Conservation (phyloP, 2,888 invertebrate species). For the Dascillus cervinus region DNA sequence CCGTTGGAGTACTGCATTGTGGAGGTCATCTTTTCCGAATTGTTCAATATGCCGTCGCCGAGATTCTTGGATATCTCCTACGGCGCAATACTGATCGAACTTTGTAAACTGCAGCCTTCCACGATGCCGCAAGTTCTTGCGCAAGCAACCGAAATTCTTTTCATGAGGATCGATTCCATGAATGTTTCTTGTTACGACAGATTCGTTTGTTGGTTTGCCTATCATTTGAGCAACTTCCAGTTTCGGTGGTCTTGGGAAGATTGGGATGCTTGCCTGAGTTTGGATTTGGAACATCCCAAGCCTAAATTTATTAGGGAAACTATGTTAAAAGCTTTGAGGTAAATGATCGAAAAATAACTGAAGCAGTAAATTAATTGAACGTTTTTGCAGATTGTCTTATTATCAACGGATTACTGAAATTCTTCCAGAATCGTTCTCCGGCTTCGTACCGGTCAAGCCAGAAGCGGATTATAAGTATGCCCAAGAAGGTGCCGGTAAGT, state of each 20-base stretch:
- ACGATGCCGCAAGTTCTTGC: slow-evolving; percentile 97
- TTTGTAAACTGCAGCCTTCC: slow-evolving; percentile 93
- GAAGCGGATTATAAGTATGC: slow-evolving; percentile 87
- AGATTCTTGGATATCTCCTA: slow-evolving; percentile 88
- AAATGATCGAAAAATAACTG: slow-evolving; percentile 17
- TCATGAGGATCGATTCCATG: slow-evolving; percentile 94
- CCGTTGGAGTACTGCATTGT: slow-evolving; percentile 97
- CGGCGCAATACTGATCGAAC: slow-evolving; percentile 89
- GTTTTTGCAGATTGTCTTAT: slow-evolving; percentile 70
- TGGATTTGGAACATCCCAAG: slow-evolving; percentile 84
- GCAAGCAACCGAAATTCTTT: slow-evolving; percentile 95
- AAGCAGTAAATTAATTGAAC: not conserved
- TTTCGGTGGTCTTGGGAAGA: slow-evolving; percentile 99
- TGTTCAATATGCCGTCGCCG: slow-evolving; percentile 87
- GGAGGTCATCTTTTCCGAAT: slow-evolving; percentile 90
- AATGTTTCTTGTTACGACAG: slow-evolving; percentile 94
- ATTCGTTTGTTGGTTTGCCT: slow-evolving; percentile 95
- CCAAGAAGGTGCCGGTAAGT: slow-evolving; percentile 80
- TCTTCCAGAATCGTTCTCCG: slow-evolving; percentile 78
- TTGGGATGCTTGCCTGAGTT: slow-evolving; percentile 79
- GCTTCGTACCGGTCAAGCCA: slow-evolving; percentile 77
- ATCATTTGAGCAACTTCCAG: slow-evolving; percentile 98
- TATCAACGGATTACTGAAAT: slow-evolving; percentile 89
- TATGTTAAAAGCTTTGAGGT: slow-evolving; percentile 85
- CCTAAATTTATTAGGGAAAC: slow-evolving; percentile 93